phyloP scores from a whole-genome alignment of 1,140 invertebrate genomes.

The Calephelis virginiensis region DNA sequence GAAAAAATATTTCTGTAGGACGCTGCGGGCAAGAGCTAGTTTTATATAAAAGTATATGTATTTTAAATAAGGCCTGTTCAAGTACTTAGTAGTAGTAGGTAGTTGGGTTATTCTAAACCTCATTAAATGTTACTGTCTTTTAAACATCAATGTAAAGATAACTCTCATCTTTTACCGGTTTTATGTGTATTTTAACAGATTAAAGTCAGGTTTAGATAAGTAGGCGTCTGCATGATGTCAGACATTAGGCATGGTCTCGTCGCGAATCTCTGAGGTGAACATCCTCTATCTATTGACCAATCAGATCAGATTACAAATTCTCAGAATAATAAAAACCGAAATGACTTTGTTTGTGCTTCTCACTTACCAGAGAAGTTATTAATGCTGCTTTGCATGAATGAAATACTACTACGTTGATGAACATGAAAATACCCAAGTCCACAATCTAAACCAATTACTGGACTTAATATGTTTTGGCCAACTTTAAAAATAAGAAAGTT shows the following conservation, averaged over 20 bases:
- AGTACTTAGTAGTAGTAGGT: no score
- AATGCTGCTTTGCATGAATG: neutral
- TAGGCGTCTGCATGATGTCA: constrained; percentile 62
- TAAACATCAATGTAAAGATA: neutral
- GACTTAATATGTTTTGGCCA: neutral
- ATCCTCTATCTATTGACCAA: constrained; percentile 54
- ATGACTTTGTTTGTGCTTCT: neutral
- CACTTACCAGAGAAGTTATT: neutral
- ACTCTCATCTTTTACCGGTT: neutral
- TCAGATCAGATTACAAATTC: constrained; percentile 46
- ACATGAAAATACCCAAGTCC: neutral
- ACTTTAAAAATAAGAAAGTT: no score
- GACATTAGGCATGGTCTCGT: constrained; percentile 44
- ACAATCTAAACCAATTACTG: neutral
- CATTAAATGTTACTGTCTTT: neutral
- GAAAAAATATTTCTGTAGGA: no score
- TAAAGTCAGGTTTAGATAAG: constrained; percentile 9
- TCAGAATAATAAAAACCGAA: constrained; percentile 1
- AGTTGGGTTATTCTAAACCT: neutral
- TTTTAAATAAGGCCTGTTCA: no score
- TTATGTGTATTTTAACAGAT: constrained; percentile 2
- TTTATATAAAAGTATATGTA: no score
- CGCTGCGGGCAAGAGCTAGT: no score
- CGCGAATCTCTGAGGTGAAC: constrained; percentile 49
- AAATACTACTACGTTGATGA: constrained; percentile 10